Evolutionary conservation across 2,113 vertebrate genomes (phyloP).

Genomic region (Myrmophylax atrothorax): DNA sequence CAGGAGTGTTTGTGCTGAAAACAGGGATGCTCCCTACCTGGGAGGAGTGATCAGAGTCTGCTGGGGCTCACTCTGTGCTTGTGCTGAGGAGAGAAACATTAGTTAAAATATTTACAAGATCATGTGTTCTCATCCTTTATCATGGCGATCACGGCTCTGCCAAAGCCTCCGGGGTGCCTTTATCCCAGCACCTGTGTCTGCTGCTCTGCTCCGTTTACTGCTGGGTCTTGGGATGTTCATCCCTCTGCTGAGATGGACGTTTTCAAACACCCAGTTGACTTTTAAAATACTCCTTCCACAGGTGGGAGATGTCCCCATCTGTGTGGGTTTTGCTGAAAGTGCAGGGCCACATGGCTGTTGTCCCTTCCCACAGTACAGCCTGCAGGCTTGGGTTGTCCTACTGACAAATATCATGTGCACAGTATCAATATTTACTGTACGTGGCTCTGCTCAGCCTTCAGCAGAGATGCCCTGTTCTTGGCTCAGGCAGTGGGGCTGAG

Average conservation of each 20-base stretch:
- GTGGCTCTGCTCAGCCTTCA: background rate
- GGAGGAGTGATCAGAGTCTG: background rate
- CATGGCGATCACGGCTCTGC: background rate
- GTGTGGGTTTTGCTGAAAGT: background rate
- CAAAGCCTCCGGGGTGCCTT: background rate
- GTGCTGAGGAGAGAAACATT: background rate
- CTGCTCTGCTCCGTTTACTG: background rate
- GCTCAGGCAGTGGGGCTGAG: background rate
- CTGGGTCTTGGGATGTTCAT: background rate
- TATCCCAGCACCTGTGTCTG: background rate
- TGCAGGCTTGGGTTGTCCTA: background rate
- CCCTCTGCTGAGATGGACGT: background rate
- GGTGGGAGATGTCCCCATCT: background rate
- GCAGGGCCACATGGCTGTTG: background rate
- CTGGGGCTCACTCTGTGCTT: accelerated
- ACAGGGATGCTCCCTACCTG: background rate
- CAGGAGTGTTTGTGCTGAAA: background rate
- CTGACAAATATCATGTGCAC: background rate
- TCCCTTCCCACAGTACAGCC: background rate
- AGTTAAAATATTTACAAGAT: constrained; percentile 2
- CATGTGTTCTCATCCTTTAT: background rate
- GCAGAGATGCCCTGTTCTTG: background rate
- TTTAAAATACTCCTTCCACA: background rate
- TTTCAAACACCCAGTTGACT: background rate
- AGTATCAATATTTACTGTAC: background rate